Conservation (phyloP, 1,140 invertebrate genomes). For the Caerostris extrusa region DNA sequence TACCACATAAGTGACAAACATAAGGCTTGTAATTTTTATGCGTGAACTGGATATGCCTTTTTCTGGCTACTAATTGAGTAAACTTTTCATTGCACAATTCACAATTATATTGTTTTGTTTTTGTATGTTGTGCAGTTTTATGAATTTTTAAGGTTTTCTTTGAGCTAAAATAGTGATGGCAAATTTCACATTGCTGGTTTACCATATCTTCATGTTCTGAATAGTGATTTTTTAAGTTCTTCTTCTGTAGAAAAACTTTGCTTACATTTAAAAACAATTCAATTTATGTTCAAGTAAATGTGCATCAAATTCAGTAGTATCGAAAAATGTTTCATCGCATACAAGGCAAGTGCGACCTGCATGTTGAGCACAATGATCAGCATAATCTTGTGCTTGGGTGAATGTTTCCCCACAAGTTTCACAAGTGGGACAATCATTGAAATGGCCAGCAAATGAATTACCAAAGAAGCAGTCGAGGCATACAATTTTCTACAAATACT, state of each 20-base stretch:
- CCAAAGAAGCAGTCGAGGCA: not conserved
- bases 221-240: not conserved
- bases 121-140: not conserved
- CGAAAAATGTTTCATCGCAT: slow-evolving; percentile 34
- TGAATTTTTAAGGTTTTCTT: not conserved
- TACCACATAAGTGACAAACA: slow-evolving; percentile 28
- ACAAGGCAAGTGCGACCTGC: not conserved
- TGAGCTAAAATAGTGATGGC: slow-evolving; percentile 24
- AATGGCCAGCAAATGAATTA: slow-evolving; percentile 22
- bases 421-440: not conserved
- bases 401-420: slow-evolving; percentile 40
- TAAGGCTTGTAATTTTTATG: slow-evolving; percentile 10
- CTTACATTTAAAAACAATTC: not conserved
- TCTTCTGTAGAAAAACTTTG: not conserved
- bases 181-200: not conserved
- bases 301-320: not conserved
- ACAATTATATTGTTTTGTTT: slow-evolving; percentile 5
- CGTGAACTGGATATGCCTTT: not conserved
- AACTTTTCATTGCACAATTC: not conserved
- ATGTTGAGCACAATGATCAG: slow-evolving; percentile 48
- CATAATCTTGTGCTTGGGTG: slow-evolving; percentile 11
- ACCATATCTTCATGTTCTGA: not conserved
- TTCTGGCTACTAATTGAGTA: not conserved
- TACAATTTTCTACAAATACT: slow-evolving; percentile 6
- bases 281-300: slow-evolving; percentile 28